Conservation (phyloP, 2,113 vertebrate genomes). For the Pungitius pungitius region DNA sequence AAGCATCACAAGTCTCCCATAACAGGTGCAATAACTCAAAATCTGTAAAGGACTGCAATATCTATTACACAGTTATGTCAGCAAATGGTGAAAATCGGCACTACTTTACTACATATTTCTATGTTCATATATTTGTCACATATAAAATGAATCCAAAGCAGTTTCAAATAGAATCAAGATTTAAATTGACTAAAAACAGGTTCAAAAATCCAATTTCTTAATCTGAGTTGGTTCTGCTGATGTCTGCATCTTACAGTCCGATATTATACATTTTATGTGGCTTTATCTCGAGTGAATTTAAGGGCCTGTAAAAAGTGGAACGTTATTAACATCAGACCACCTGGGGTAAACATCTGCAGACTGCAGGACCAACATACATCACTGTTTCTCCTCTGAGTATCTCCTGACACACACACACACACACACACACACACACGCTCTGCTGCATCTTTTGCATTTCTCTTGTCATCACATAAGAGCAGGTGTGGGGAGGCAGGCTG, state of each 20-base stretch:
- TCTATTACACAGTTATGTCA: not conserved
- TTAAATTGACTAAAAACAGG: not conserved
- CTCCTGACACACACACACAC: constrained; percentile 46
- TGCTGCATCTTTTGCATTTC: constrained; percentile 41
- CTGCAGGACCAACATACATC: constrained; percentile 59
- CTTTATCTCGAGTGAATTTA: constrained; percentile 66
- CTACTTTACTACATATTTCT: not conserved
- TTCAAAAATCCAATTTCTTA: constrained; percentile 5
- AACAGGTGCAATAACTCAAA: not conserved
- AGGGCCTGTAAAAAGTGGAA: constrained; percentile 63
- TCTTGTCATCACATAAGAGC: constrained; percentile 33
- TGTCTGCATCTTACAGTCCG: constrained; percentile 14
- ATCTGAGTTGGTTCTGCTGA: not conserved
- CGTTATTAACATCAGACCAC: constrained; percentile 66
- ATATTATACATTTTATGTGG: constrained; percentile 40
- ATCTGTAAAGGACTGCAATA: not conserved
- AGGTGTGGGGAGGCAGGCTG: constrained; percentile 1
- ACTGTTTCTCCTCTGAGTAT: constrained; percentile 39
- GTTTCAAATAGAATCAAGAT: not conserved
- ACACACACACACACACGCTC: constrained; percentile 1
- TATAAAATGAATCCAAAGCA: not conserved
- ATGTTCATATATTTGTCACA: not conserved
- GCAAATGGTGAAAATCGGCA: not conserved
- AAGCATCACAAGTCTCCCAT: constrained; percentile 3
- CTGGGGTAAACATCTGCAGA: constrained; percentile 75